Evolutionary conservation across 2,888 invertebrate species (phyloP), one percentile per base, ranked within the genome.

Genomic region (Hanleya hanleyi): DNA sequence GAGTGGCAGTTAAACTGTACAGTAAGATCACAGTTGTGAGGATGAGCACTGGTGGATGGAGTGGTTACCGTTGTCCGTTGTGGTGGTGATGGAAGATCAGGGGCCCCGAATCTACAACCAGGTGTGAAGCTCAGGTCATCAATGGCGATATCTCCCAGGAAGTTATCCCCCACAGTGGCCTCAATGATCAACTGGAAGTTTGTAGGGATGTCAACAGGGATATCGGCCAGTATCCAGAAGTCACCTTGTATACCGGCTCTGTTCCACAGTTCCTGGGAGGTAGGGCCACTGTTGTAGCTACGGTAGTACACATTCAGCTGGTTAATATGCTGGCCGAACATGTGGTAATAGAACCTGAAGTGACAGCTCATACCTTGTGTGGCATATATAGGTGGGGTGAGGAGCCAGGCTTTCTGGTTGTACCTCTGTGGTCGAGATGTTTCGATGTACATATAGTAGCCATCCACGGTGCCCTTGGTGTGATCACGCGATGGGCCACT

Each of bases 401-500:
- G 22, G 3, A 87, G 74, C 86, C 86, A 87, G 0, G 85, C 82
- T 47, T 77, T 80, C 62, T 83, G 79, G 38, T 80, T 82, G 62
- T 77, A 83, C 29, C 74, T 69, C 51, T 76, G 79, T 9, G 71
- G 86, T 2, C 70, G 37, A 35, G 86, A 85, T 4, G 85, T 80
- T 64, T 87, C 86, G 35, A 88, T 86, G 76, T 84, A 87, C 49
- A 86, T 57, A 49, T 83, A 88, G 70, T 82, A 82, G n/a, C 88
- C 88, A 22, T 66, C 65, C n/a, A 61, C 71, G 26, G 81, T 79
- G 61, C 85, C 85, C 6, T 80, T 72, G 33, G 87, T 88, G 73
- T 90, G 90, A 70, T 89, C 90, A 69, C 77, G 73, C 33, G 81
- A 78, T 15, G 90, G 90, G 9, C 89, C 90, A 22, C 87, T 89